phyloP scores from a whole-genome alignment of 1,140 invertebrate species.

The Diorhabda elongata region DNA sequence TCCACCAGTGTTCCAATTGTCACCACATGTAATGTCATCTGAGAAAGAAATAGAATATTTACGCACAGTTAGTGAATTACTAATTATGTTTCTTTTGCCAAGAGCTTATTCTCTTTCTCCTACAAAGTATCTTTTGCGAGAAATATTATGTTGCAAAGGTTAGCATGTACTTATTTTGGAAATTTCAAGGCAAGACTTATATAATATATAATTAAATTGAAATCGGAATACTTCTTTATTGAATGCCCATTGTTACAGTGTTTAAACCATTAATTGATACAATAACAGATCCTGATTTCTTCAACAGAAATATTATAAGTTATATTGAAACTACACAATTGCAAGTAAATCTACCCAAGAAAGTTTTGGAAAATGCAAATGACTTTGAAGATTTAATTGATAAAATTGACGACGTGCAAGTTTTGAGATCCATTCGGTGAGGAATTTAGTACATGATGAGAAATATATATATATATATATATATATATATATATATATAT shows the following conservation, averaged over 20 bases:
- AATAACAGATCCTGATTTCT: constrained; percentile 84
- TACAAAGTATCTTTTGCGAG: constrained; percentile 72
- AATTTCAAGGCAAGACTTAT: neutral
- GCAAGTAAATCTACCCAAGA: constrained; percentile 70
- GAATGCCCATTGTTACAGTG: constrained; percentile 56
- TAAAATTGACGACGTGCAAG: constrained; percentile 73
- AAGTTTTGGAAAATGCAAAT: constrained; percentile 82
- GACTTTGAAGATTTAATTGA: constrained; percentile 90
- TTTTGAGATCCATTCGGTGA: constrained; percentile 74
- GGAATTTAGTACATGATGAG: neutral
- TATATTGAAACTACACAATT: constrained; percentile 78
- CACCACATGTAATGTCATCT: constrained; percentile 67
- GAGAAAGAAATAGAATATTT: constrained; percentile 77
- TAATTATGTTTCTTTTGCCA: constrained; percentile 76
- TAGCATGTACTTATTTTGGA: constrained; percentile 33
- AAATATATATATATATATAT: too few species aligned
- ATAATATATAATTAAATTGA: neutral
- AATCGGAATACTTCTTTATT: neutral
- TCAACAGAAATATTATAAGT: constrained; percentile 80
- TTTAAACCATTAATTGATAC: constrained; percentile 77
- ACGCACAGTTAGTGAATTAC: constrained; percentile 73
- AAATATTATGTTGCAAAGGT: constrained; percentile 82
- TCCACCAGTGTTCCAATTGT: constrained; percentile 67
- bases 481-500: neutral
- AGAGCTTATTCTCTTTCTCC: constrained; percentile 73